These are phyloP conservation scores for Larimichthys crocea DNA, from an alignment of 2,113 vertebrate species.

Conservation along the genomic window DNA sequence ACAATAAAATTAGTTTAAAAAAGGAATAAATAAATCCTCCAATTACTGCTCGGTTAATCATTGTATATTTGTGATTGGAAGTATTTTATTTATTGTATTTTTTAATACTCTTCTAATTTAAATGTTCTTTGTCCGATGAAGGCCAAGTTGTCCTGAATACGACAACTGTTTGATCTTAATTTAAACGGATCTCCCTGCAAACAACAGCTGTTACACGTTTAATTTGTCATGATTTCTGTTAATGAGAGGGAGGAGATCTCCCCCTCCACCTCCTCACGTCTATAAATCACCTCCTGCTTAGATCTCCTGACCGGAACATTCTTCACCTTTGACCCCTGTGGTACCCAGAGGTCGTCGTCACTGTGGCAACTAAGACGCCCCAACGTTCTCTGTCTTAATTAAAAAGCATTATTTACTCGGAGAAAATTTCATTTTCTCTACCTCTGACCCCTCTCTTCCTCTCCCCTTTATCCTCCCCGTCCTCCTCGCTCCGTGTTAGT, in stretches of 20 bases:
- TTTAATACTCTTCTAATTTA: neutral
- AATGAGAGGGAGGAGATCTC: constrained; percentile 20
- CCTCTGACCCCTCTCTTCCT: constrained; percentile 65
- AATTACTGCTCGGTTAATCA: neutral
- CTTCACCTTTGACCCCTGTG: constrained; percentile 70
- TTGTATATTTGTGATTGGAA: neutral
- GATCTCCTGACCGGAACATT: constrained; percentile 74
- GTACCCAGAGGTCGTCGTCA: constrained; percentile 60
- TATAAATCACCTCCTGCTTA: constrained; percentile 66
- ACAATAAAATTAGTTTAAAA: neutral
- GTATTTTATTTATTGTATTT: neutral
- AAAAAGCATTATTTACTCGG: constrained; percentile 74
- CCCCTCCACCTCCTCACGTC: constrained; percentile 1
- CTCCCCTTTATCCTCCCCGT: constrained; percentile 27
- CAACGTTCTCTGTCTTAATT: constrained; percentile 68
- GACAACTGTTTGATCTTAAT: neutral
- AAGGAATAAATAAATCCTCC: no score
- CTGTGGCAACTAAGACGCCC: constrained; percentile 67
- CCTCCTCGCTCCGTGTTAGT: constrained; percentile 26
- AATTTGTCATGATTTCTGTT: constrained; percentile 43
- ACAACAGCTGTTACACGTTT: constrained; percentile 34
- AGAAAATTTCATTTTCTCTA: constrained; percentile 68
- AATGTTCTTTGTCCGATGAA: neutral
- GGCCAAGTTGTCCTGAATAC: neutral
- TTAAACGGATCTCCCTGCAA: neutral